A percentile compares a stretch with the other conserved stretches of the same genome.
These are phyloP conservation scores for Psococerastis gibbosa DNA, from an alignment of 2,888 invertebrate genomes.

Conservation along the genomic window DNA sequence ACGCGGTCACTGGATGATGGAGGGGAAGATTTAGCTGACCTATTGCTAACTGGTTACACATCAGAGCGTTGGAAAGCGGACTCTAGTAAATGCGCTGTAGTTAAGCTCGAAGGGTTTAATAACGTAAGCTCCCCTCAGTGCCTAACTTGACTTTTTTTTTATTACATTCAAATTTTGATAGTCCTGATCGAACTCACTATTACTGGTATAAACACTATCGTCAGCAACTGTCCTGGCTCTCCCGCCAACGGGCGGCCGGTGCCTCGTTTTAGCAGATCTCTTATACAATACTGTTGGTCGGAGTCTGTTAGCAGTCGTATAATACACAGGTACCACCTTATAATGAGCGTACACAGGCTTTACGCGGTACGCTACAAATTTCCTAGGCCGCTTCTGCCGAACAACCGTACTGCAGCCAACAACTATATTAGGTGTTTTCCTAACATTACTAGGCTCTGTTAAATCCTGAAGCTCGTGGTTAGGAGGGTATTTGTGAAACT, in stretches of 20 bases:
- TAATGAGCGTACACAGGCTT: neutral
- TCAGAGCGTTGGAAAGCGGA: too few relatives aligned
- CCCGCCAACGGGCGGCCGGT: neutral
- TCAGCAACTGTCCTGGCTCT: neutral
- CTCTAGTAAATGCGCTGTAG: too few relatives aligned
- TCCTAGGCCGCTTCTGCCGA: neutral
- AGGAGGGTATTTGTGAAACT: neutral
- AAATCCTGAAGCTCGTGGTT: neutral
- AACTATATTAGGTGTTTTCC: neutral
- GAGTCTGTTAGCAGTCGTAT: too few relatives aligned
- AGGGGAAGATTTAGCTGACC: too few relatives aligned
- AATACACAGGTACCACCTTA: neutral
- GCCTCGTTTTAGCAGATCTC: neutral
- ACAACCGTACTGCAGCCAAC: neutral
- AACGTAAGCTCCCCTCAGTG: too few relatives aligned
- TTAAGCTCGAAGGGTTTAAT: too few relatives aligned
- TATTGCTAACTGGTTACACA: too few relatives aligned
- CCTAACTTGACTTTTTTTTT: too few relatives aligned
- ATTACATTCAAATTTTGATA: conserved; percentile 1
- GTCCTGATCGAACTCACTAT: conserved; percentile 1
- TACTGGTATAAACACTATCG: conserved; percentile 1
- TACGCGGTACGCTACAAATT: neutral
- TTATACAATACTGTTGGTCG: neutral
- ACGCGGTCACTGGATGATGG: too few relatives aligned
- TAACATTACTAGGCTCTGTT: neutral